Conservation (phyloP, 2,888 invertebrate genomes). For the Belgica antarctica region DNA sequence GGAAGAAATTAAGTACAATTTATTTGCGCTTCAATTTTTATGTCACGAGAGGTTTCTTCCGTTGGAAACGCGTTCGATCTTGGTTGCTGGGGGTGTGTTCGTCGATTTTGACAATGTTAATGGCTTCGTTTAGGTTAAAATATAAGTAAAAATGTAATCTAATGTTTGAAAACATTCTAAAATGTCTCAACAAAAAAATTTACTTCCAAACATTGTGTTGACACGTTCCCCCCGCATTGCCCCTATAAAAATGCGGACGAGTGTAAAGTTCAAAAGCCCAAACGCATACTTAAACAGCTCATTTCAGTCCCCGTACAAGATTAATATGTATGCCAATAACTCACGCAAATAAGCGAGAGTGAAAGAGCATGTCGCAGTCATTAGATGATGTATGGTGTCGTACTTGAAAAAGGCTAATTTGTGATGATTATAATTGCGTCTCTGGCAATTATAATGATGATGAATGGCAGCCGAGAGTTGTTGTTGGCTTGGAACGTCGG, state of each 20-base stretch:
- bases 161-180: too few relatives aligned
- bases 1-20: constrained; percentile 33
- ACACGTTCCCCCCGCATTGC: too few relatives aligned
- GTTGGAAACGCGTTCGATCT: too few relatives aligned
- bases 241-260: too few relatives aligned
- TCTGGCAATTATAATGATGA: constrained; percentile 39
- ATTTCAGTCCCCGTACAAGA: constrained; percentile 23
- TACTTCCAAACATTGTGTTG: too few relatives aligned
- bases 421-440: constrained; percentile 44
- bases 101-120: too few relatives aligned
- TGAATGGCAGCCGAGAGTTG: constrained; percentile 32
- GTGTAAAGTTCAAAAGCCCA: constrained; percentile 16
- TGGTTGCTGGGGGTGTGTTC: too few relatives aligned
- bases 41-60: background rate
- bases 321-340: constrained; percentile 41
- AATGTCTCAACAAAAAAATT: too few relatives aligned
- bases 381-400: constrained; percentile 36
- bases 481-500: background rate
- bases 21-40: constrained; percentile 24
- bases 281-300: background rate
- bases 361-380: constrained; percentile 25
- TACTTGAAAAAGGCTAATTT: constrained; percentile 41
- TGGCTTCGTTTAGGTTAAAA: too few relatives aligned
- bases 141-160: too few relatives aligned
- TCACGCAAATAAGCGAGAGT: constrained; percentile 31